Evolutionary conservation across 2,113 vertebrate genomes (phyloP).

Genomic region (Narcine bancroftii): DNA sequence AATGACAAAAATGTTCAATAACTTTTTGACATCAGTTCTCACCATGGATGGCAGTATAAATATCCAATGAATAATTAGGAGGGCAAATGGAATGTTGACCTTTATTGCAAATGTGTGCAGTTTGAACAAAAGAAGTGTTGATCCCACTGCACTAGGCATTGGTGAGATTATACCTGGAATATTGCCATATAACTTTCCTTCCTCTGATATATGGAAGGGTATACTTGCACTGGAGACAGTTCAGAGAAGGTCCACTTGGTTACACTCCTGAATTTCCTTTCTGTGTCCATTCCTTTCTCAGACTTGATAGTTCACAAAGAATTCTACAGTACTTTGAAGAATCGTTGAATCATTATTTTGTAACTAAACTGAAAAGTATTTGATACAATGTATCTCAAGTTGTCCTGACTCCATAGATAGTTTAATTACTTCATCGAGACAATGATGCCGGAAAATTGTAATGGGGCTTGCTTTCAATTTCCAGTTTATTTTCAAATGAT

Average conservation of each 20-base stretch:
- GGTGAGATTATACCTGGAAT: no score
- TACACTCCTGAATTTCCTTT: background rate
- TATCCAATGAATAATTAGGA: no score
- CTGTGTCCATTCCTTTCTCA: background rate
- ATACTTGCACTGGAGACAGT: no score
- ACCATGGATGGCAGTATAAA: no score
- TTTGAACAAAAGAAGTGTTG: no score
- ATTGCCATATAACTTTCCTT: no score
- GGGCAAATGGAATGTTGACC: no score
- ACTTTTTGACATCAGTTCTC: no score
- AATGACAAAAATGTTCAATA: no score
- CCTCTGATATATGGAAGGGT: no score
- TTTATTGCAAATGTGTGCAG: no score
- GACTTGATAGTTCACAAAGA: background rate
- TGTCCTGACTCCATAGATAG: background rate
- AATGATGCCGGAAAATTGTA: background rate
- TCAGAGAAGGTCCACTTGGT: background rate
- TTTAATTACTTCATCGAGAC: background rate
- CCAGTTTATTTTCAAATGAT: background rate
- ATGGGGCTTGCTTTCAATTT: background rate
- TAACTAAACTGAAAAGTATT: constrained; percentile 2
- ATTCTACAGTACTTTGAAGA: background rate
- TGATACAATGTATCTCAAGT: background rate
- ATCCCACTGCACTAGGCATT: no score
- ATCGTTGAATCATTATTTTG: background rate